Evolutionary conservation across 1,140 invertebrate genomes (phyloP), one percentile per base, ranked within the genome.

Genomic region (Telenomus remus): DNA sequence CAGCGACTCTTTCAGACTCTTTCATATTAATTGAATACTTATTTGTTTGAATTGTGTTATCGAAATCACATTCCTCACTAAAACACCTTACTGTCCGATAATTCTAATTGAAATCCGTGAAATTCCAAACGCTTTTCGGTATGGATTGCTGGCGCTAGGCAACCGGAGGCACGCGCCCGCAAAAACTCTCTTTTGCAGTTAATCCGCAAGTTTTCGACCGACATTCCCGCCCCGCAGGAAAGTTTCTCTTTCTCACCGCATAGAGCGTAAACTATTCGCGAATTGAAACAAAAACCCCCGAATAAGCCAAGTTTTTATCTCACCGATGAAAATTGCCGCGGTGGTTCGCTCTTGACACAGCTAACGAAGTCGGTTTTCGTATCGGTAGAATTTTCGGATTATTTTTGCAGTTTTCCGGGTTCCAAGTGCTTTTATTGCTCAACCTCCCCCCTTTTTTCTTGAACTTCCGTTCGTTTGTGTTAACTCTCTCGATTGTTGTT

Each of bases 251-350:
- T 65, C 47, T 59, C 53, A 16, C 48, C 49, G 61, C 53, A 53
- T 44, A 56, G 46, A 57, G 57, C 63, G 74, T 68, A 77, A 77
- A 72, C 68, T 71, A 78, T 71, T 68, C 64, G 69, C 64, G 34
- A 27, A 3, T n/a, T 37, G 51, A 72, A 73, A 77, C 56, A 71
- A 74, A 53, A 79, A 74, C 64, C 19, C 64, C 19, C 6, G 70
- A 74, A 79, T 79, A 76, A 64, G 57, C 57, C 15, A 79, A 79
- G 39, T 77, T 71, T 76, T 74, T 68, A 27, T n/a, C 69, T 49
- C n/a, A 51, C 53, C 65, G 68, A n/a, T n/a, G n/a, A 77, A 77
- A 77, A 77, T 72, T 71, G 64, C 66, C 57, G 64, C 43, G 19
- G 19, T 6, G 42, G 59, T 55, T 76, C n/a, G 19, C 72, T 51